phyloP scores from a whole-genome alignment of 2,113 vertebrate genomes.

The Chionis minor region DNA sequence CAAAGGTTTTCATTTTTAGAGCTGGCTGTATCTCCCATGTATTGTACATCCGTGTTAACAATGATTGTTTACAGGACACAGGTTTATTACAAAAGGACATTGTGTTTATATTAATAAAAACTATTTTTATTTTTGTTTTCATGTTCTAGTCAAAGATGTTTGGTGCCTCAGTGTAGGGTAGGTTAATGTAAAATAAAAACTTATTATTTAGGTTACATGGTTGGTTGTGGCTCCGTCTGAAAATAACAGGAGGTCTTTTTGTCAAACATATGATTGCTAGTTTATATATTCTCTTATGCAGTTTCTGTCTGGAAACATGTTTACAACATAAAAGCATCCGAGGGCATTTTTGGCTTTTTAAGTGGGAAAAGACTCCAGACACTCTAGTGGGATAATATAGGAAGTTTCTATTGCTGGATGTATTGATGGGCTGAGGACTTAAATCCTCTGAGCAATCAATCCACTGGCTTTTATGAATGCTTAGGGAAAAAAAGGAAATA shows the following conservation, averaged over 20 bases:
- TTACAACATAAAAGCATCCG: not conserved
- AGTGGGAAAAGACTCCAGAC: not conserved
- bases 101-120: not conserved
- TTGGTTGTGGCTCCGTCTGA: not conserved
- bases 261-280: not conserved
- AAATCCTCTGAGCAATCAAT: conserved; percentile 29
- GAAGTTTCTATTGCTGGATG: not conserved
- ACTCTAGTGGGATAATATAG: not conserved
- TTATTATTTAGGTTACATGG: not conserved
- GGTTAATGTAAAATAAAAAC: not conserved
- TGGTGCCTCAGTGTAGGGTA: not conserved
- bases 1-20: not conserved
- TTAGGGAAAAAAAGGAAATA: conserved; percentile 1
- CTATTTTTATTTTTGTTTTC: not conserved
- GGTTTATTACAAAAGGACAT: not conserved
- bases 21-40: not conserved
- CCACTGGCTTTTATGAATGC: conserved; percentile 13
- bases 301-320: not conserved
- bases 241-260: not conserved
- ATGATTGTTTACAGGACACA: not conserved
- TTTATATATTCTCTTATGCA: not conserved
- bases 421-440: not conserved
- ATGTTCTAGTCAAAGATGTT: not conserved
- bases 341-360: not conserved
- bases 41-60: not conserved